Evolutionary conservation across 2,113 vertebrate species (phyloP), one percentile per base, ranked within the genome.

Genomic region (Pterophyllum scalare): DNA sequence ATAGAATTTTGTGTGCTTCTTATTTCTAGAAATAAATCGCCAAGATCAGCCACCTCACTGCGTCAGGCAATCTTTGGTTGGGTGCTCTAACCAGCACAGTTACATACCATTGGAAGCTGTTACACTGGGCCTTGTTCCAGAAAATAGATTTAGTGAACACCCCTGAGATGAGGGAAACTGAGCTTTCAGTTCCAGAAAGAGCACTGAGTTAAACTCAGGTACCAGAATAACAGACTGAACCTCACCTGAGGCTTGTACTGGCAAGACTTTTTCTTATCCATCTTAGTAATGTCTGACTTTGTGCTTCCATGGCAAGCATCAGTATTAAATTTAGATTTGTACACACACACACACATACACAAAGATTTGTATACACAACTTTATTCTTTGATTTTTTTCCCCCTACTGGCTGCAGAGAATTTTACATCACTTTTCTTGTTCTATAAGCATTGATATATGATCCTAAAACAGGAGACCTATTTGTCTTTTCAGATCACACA

Each of bases 41-140:
- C 19, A 17, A 49, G 26, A 24, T 70, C 46, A 19, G 20, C 52
- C 19, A 10, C 19, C 19, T n/a, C 52, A 56, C 15, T n/a, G 52
- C 9, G 52, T 56, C 52, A 56, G 52, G 19, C 10, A 10, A 2
- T 19, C 49, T 49, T 15, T 49, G 46, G 14, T 17, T 17, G 49
- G 49, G 17, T 1, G 17, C 2, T 8, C 52, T n/a, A n/a, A 56
- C 20, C 24, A 0, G 20, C 65, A 52, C 24, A 20, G 10, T 70
- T 70, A 70, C 10, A 4, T 13, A 52, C 24, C 20, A 0, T 3
- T 70, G 65, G 11, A 2, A 52, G 6, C 65, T 70, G 65, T 11
- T 70, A 43, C 24, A 13, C 65, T 52, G 49, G 6, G 49, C 15
- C 17, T 6, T 52, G 49, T 52, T 52, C 6, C 49, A 70, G 65